These are phyloP conservation scores for Camponotus pennsylvanicus DNA, from an alignment of 1,140 invertebrate species.

Conservation along the genomic window DNA sequence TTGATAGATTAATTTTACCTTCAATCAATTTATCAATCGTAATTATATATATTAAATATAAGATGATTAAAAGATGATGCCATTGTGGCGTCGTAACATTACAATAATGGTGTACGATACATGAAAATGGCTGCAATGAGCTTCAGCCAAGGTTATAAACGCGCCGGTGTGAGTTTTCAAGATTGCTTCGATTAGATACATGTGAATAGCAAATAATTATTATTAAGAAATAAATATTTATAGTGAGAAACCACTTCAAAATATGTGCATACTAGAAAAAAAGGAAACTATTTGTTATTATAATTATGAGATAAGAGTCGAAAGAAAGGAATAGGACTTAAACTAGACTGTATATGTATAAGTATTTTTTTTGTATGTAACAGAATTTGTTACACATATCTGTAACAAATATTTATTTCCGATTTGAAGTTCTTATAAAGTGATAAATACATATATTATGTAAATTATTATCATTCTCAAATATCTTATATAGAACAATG, in stretches of 20 bases:
- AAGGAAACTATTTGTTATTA: conserved; percentile 26
- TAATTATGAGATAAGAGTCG: conserved; percentile 1
- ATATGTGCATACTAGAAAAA: not conserved
- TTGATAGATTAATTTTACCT: too few species aligned
- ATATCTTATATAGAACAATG: not conserved
- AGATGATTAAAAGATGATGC: not conserved
- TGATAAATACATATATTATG: conserved; percentile 7
- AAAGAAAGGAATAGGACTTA: conserved; percentile 3
- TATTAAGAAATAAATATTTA: conserved; percentile 48
- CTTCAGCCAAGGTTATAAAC: conserved; percentile 31
- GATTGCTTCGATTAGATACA: not conserved
- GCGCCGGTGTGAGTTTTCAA: not conserved
- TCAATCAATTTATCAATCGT: not conserved
- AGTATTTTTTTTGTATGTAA: not conserved
- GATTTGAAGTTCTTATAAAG: not conserved
- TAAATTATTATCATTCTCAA: conserved; percentile 1
- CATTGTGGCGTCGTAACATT: not conserved
- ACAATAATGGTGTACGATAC: conserved; percentile 11
- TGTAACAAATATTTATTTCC: not conserved
- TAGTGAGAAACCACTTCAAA: not conserved
- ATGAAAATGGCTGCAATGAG: conserved; percentile 1
- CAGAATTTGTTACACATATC: not conserved
- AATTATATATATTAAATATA: not conserved
- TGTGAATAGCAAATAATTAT: conserved; percentile 18
- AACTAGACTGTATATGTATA: not conserved